Percentiles rank a stretch among this genome's conserved stretches.
phyloP scores from a whole-genome alignment of 1,140 invertebrate genomes.

The Pentalonia nigronervosa region DNA sequence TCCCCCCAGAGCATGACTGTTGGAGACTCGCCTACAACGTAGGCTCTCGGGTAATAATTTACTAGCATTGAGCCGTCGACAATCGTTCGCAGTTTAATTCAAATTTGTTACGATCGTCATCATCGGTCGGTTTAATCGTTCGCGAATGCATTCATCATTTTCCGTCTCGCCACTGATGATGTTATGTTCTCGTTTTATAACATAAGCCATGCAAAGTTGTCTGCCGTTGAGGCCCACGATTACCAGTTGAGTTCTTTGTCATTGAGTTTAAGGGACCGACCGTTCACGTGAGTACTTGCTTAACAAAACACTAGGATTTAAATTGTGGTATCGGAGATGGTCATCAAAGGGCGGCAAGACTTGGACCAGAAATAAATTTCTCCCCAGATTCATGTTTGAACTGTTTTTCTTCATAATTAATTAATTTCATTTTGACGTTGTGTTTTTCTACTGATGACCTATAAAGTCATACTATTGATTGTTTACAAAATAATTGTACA shows the following conservation, averaged over 20 bases:
- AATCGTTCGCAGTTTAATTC: neutral
- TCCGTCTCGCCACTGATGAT: neutral
- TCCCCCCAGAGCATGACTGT: neutral
- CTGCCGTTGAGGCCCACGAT: neutral
- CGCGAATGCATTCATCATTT: neutral
- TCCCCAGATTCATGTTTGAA: neutral
- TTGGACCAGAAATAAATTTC: neutral
- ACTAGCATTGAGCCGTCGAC: slow-evolving; percentile 13
- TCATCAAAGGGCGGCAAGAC: neutral
- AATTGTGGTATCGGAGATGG: too few relatives aligned
- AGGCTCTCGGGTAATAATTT: neutral
- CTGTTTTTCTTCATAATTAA: neutral
- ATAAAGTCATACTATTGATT: neutral
- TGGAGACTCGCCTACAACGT: slow-evolving; percentile 27
- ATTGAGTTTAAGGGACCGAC: neutral
- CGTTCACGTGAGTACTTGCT: neutral
- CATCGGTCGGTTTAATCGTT: neutral
- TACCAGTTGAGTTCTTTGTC: neutral
- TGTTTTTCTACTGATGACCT: too few relatives aligned
- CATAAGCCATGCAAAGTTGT: neutral
- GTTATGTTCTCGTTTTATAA: neutral
- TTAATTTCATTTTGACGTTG: neutral
- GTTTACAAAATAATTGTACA: neutral
- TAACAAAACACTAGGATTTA: neutral
- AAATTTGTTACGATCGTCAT: neutral